phyloP scores from a whole-genome alignment of 2,797 vertebrate genomes.

The Pipistrellus kuhlii region DNA sequence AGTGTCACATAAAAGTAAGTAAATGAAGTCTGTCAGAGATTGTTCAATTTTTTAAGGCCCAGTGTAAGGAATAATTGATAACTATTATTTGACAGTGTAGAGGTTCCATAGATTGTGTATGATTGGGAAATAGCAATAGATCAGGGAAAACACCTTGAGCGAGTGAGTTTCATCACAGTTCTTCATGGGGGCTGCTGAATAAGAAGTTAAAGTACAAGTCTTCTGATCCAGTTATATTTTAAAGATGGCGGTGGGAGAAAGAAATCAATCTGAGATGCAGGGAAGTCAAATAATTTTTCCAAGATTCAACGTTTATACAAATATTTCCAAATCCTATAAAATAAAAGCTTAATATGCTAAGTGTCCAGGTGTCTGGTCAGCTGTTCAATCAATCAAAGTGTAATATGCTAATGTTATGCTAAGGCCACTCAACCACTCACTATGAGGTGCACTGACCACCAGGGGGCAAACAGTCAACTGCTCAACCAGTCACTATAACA shows the following conservation, averaged over 20 bases:
- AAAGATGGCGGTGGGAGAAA: not conserved
- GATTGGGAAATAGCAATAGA: not conserved
- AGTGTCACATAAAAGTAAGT: not conserved
- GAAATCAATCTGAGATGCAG: not conserved
- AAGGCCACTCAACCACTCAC: too few species aligned
- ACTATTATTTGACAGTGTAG: conserved; percentile 10
- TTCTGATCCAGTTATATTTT: conserved; percentile 32
- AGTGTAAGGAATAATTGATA: not conserved
- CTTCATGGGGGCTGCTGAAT: not conserved
- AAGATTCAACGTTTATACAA: not conserved
- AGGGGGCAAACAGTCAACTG: too few species aligned
- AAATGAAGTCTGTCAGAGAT: not conserved
- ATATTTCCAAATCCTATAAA: not conserved
- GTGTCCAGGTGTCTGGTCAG: too few species aligned
- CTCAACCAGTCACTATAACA: too few species aligned
- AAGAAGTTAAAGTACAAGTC: not conserved
- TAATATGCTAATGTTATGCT: too few species aligned
- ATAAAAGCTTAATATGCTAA: too few species aligned
- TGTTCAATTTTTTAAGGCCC: not conserved
- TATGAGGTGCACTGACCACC: too few species aligned
- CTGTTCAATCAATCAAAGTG: too few species aligned
- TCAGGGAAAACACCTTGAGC: not conserved
- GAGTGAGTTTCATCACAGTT: conserved; percentile 3
- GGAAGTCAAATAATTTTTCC: not conserved
- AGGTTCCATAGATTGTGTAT: not conserved